Base-by-base conservation (phyloP, 2,888 invertebrate species). In the Parnassius orleans region DNA sequence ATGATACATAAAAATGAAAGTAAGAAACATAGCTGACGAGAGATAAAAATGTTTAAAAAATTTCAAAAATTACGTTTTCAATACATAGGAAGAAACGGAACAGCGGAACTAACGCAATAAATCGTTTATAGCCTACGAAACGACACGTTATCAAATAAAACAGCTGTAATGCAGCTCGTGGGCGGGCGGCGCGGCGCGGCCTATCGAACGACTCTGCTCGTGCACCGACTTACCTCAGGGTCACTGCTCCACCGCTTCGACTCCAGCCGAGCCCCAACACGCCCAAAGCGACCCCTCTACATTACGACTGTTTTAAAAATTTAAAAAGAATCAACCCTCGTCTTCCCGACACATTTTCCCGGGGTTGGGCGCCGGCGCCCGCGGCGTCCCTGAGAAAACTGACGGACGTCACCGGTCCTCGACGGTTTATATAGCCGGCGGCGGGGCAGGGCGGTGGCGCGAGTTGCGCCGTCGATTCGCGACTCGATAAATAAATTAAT, bases 401-500 rank as follows among this genome's bases (percentile, higher is more conserved):
- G 90, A 85, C 90, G 88, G 83, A 83, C 85, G 79, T 82, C 78
- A 82, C 73, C 78, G 76, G 73, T 83, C 77, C 74, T 79, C 80
- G 68, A 73, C 78, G 77, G 73, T 67, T 86, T 90, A 77, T 89
- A 92, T 87, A 90, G 83, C 71, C 77, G 73, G 63, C 19, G 63
- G 79, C 73, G 78, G 76, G 76, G 87, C 78, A 87, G 84, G 88
- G 85, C 83, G 85, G 75, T 79, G 78, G 80, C 86, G 80, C 87
- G 90, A 87, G 86, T 89, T 88, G 90, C 90, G 88, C 89, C 87
- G 90, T 90, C 88, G 90, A 87, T 85, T 81, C 86, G 86, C 88
- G 89, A 88, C 86, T 84, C 90, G 83, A 92, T 92, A 92, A 92
- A 92, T 92, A 90, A 92, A 92, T 92, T 91, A 92, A 92, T 92